Conservation (phyloP, 2,888 invertebrate genomes). For the Trissolcus japonicus region DNA sequence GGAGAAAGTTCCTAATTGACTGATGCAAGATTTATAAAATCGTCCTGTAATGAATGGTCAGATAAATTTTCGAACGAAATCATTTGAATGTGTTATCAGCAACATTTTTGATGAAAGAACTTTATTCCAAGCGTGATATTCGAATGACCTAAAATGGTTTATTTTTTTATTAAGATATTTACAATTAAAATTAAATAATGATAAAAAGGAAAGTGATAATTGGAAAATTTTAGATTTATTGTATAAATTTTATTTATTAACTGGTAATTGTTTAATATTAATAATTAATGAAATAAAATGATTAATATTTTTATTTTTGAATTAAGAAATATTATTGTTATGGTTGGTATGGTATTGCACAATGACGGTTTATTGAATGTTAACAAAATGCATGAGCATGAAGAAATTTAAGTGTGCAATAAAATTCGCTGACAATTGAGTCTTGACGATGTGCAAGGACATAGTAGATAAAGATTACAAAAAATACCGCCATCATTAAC, state of each 20-base stretch:
- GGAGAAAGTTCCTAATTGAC: conserved; percentile 52
- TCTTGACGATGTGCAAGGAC: conserved; percentile 7
- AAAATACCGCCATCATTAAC: background rate
- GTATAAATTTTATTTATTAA: too few relatives aligned
- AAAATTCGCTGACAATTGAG: conserved; percentile 12
- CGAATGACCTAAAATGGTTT: background rate
- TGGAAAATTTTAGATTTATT: too few relatives aligned
- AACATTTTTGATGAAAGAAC: background rate
- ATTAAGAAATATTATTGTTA: background rate
- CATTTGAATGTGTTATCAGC: conserved; percentile 15
- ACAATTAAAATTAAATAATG: too few relatives aligned
- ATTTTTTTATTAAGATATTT: too few relatives aligned
- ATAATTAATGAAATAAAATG: too few relatives aligned
- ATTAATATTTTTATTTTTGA: background rate
- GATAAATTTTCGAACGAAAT: conserved; percentile 33
- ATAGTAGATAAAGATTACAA: conserved; percentile 5
- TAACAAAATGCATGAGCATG: conserved; percentile 1
- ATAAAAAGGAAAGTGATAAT: background rate
- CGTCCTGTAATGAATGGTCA: conserved; percentile 27
- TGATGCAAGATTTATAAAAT: conserved; percentile 43
- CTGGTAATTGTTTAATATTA: too few relatives aligned
- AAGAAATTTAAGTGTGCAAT: conserved; percentile 2
- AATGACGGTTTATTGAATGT: background rate
- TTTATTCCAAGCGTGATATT: background rate
- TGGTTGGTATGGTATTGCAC: background rate